Evolutionary conservation across 2,113 vertebrate genomes (phyloP), one percentile per base, ranked within the genome.

Genomic region (Xiphophorus couchianus): DNA sequence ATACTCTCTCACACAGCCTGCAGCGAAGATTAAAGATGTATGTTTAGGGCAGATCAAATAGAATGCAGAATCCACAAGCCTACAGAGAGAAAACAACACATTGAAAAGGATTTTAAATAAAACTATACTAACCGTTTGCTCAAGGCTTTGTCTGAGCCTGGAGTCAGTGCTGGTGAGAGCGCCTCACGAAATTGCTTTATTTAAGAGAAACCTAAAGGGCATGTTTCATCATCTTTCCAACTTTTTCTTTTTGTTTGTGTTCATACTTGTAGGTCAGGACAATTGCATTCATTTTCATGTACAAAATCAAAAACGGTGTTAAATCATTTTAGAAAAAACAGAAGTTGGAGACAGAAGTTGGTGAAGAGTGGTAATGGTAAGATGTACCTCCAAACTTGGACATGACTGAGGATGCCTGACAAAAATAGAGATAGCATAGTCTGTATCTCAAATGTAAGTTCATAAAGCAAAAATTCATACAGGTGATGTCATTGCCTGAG

Each of bases 1-100:
- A 65, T 74, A 69, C 72, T 84, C 86, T 82, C 73, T 83, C 85
- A 74, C 74, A 85, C 83, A 84, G 91, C 92, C 88, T 81, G 86
- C 81, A 87, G 90, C 88, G 42, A 66, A 92, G 91, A 94, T 90
- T 94, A 93, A 93, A 94, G 88, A 91, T 93, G 90, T 92, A 92
- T 90, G 92, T 92, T 91, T 91, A 90, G 82, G 84, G 84, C 88
- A 88, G 85, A 93, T 94, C 90, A 94, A 90, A 90, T 84, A 91
- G 83, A 87, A 91, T 90, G 64, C 88, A 89, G 86, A 91, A 93
- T 90, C 82, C 82, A 89, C 86, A 89, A 87, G 82, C 83, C 86
- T 62, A 82, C 79, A 73, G 84, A 88, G 84, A 86, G 81, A 87
- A 84, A 88, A 85, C 81, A 86, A 83, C 82, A 84, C 73, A 85